A percentile compares a stretch with the other conserved stretches of the same genome.
phyloP scores from a whole-genome alignment of 2,797 vertebrate genomes.

The Gymnopithys bicolor region DNA sequence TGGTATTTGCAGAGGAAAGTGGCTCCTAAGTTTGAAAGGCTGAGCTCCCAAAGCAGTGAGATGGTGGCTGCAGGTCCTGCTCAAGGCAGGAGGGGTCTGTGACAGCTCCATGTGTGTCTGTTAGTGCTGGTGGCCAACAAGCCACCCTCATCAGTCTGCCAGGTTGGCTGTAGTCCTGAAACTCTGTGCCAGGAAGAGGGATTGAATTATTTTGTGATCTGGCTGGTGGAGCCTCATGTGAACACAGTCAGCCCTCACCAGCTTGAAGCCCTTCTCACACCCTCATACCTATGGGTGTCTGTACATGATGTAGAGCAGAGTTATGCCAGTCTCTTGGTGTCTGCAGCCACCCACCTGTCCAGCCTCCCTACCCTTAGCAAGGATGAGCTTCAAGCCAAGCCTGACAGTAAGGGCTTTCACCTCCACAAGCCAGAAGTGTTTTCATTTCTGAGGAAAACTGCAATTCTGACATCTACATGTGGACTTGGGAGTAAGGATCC shows the following conservation, averaged over 20 bases:
- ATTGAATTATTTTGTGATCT: not conserved
- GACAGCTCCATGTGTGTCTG: not conserved
- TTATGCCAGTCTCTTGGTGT: not conserved
- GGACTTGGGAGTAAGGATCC: not conserved
- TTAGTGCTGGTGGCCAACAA: not conserved
- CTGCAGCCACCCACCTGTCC: not conserved
- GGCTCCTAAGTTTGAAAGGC: not conserved
- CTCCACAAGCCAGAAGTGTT: not conserved
- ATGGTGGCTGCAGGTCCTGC: not conserved
- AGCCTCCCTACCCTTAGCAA: not conserved
- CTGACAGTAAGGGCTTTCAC: not conserved
- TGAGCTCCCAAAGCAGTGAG: not conserved
- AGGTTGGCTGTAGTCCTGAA: not conserved
- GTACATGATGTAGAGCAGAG: not conserved
- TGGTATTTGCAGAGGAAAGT: not conserved
- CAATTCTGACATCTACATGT: not conserved
- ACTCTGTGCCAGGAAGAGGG: not conserved
- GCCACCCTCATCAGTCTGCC: not conserved
- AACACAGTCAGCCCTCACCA: not conserved
- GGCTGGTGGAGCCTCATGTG: not conserved
- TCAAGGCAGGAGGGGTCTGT: not conserved
- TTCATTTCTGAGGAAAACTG: not conserved
- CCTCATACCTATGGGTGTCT: too few relatives aligned
- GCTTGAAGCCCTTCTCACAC: not conserved
- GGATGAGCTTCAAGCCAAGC: not conserved